Evolutionary conservation across 1,140 invertebrate species (phyloP).

Genomic region (Rhagoletis pomonella): DNA sequence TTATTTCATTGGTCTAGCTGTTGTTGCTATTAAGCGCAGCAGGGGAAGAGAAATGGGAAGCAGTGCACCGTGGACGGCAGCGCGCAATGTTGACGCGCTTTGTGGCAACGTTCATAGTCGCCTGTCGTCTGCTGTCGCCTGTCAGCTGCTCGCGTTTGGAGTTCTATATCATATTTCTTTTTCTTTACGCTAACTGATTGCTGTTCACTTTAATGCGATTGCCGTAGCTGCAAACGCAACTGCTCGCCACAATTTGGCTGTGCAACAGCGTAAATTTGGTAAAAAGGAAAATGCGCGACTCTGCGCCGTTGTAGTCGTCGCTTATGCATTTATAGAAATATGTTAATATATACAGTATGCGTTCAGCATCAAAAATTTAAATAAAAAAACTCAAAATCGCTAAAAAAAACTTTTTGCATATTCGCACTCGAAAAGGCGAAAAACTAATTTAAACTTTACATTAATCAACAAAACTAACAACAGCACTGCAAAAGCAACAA

Average conservation of each 20-base stretch:
- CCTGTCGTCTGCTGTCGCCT: neutral
- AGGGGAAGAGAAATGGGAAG: neutral
- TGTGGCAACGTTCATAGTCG: neutral
- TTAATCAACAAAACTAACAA: conserved; percentile 53
- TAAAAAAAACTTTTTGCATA: conserved; percentile 37
- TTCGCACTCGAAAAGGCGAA: conserved; percentile 53
- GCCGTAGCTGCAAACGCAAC: neutral
- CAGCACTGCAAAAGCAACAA: conserved; percentile 31
- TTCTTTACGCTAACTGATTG: neutral
- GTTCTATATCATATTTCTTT: neutral
- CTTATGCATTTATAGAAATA: neutral
- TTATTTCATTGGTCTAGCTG: neutral
- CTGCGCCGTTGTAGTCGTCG: neutral
- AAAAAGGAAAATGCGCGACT: neutral
- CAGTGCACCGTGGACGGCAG: neutral
- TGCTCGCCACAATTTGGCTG: conserved; percentile 30
- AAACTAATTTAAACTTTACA: conserved; percentile 55
- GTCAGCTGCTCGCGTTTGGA: neutral
- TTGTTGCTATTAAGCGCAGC: neutral
- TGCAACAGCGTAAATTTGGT: neutral
- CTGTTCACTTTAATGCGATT: conserved; percentile 36
- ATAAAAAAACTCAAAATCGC: conserved; percentile 23
- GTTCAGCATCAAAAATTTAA: neutral
- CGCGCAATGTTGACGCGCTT: neutral
- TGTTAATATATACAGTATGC: neutral